These are phyloP conservation scores for Sebastes iracundus DNA, from an alignment of 2,797 vertebrate species.

Conservation along the genomic window DNA sequence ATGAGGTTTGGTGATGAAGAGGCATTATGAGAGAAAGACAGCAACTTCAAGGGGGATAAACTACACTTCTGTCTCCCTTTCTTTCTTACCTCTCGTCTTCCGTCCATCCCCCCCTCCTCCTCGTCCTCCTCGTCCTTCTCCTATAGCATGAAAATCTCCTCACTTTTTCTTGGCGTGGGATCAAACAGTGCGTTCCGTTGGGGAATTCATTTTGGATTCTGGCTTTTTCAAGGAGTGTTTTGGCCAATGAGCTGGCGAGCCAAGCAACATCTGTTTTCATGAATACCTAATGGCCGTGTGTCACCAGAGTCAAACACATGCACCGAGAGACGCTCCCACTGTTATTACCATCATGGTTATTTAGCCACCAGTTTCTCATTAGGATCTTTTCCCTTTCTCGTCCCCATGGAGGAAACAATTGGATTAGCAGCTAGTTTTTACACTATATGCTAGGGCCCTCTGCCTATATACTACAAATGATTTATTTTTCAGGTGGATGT, in stretches of 20 bases:
- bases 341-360: constrained; percentile 72
- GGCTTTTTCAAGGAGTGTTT: constrained; percentile 63
- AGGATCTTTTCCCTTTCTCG: constrained; percentile 44
- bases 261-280: constrained; percentile 81
- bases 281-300: constrained; percentile 77
- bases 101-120: not conserved
- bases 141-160: constrained; percentile 62
- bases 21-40: constrained; percentile 38
- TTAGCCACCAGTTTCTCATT: constrained; percentile 74
- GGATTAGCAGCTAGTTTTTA: constrained; percentile 58
- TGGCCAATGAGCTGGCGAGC: constrained; percentile 66
- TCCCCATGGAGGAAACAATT: constrained; percentile 58
- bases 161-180: constrained; percentile 70
- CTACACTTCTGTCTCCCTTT: constrained; percentile 7
- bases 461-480: constrained; percentile 1
- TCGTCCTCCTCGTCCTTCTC: not conserved
- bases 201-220: constrained; percentile 78
- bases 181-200: constrained; percentile 62
- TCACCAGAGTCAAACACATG: constrained; percentile 75
- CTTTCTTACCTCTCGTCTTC: not conserved
- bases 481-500: constrained; percentile 16
- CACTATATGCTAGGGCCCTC: constrained; percentile 17
- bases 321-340: constrained; percentile 60
- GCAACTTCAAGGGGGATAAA: constrained; percentile 61
- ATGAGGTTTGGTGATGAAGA: constrained; percentile 52